Base-by-base conservation (phyloP, 2,113 vertebrate species). In the Ophiodon elongatus region DNA sequence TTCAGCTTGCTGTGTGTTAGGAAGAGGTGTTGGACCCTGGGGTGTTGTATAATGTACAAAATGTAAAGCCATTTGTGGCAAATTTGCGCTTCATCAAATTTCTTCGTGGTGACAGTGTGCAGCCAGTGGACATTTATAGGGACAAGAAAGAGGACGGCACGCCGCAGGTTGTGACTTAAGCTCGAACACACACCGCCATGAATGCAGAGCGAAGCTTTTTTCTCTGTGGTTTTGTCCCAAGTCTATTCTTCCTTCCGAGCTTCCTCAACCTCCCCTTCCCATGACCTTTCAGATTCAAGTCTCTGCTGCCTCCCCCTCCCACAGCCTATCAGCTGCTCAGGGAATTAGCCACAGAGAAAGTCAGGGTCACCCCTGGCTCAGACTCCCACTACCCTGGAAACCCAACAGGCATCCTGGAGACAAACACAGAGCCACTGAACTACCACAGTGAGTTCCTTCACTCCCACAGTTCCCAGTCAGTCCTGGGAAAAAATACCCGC, bases 351-450 rank as follows among this genome's bases (percentile, higher is more conserved):
- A 70, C 21, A 84, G 79, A 91, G 76, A 91, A 89, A 90, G 91
- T 91, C 87, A 90, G 92, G 92, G 91, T 94, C 89, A 92, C 63
- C 85, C 65, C 68, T 62, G 73, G 75, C 85, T 82, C 90, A 90
- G 88, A 88, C 91, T 92, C 91, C 89, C 80, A 93, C 86, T 91
- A 76, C 92, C 92, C 84, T 93, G 92, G 93, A 93, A 91, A 94
- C 92, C 89, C 79, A 87, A 68, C 86, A 92, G 91, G 90, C 92
- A 92, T 93, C 89, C 92, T 64, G 81, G 90, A 92, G 90, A 91
- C 93, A 94, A 93, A 92, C 91, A 91, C 75, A 71, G 84, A 77
- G 68, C 83, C 75, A 76, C 89, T 82, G 88, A 85, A 88, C 81
- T 41, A 65, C 83, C 82, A 74, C 77, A 82, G 35, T 69, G 23